Evolutionary conservation across 2,797 vertebrate genomes (phyloP), one percentile per base, ranked within the genome.

Genomic region (Sebastes steindachneri): DNA sequence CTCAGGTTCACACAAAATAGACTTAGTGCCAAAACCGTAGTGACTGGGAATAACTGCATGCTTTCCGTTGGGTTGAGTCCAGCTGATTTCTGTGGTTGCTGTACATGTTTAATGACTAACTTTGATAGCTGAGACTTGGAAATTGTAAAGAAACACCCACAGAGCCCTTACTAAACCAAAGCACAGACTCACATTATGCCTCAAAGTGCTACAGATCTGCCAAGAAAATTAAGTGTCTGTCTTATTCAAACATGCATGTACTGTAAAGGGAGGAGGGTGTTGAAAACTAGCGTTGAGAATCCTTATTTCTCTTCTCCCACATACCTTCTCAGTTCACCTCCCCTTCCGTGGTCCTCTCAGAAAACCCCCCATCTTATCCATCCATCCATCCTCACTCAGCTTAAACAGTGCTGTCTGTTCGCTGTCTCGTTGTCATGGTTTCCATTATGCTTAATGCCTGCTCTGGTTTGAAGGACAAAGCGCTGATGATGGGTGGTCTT

Each of bases 381-480:
- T 77, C 66, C 80, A 72, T 89, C 91, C 73, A 58, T 82, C 80
- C 82, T 89, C 45, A 9, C 73, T 85, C 67, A 55, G 76, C 41
- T 86, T 88, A 71, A 88, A 72, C 79, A 71, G 45, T 45, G 72
- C 86, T 90, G 84, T 88, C 86, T 85, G 80, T 82, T 83, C 72
- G n/a, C 88, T 73, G 76, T 87, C 82, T 89, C 26, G 94, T 95
- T 95, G 93, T 91, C 88, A 95, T 95, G 93, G 95, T 94, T 94
- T 90, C 93, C 82, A 91, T 91, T 91, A 94, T 93, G 82, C 89
- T 86, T 91, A 73, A 87, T 90, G 85, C 66, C 79, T 88, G 82
- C 90, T 91, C 72, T 88, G 85, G 83, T 92, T 91, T 95, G 93
- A 95, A 95, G 93, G 93, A 94, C 94, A 91, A 92, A 92, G 83